Conservation (phyloP, 2,888 invertebrate genomes). For the Ectobius pallidus region DNA sequence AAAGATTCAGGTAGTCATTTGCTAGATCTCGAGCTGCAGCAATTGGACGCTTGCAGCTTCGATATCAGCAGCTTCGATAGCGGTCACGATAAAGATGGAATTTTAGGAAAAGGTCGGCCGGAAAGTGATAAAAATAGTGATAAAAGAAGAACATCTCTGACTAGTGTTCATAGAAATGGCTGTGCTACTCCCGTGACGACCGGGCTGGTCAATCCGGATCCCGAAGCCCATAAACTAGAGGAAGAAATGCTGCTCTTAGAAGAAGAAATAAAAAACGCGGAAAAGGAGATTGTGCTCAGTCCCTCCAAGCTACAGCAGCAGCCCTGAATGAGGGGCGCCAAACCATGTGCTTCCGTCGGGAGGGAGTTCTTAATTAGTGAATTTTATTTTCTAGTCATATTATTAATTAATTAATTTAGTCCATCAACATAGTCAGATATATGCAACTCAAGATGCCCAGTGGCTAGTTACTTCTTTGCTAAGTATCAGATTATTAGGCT, state of each 20-base stretch:
- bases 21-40: slow-evolving; percentile 32
- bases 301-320: slow-evolving; percentile 65
- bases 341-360: neutral
- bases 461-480: neutral
- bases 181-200: slow-evolving; percentile 51
- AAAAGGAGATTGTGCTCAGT: slow-evolving; percentile 66
- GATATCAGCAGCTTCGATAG: slow-evolving; percentile 28
- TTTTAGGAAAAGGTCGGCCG: neutral
- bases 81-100: neutral
- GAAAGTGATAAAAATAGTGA: slow-evolving; percentile 3
- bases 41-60: slow-evolving; percentile 35
- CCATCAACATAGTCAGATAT: neutral
- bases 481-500: no score
- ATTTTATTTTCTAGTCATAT: neutral
- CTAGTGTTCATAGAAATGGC: neutral
- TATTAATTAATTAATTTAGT: neutral
- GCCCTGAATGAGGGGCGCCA: no score
- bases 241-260: slow-evolving; percentile 54
- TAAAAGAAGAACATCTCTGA: neutral
- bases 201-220: slow-evolving; percentile 39
- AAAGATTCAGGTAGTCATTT: neutral
- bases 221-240: slow-evolving; percentile 41
- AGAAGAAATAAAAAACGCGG: slow-evolving; percentile 55
- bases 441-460: neutral
- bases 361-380: no score